phyloP scores from a whole-genome alignment of 2,888 invertebrate genomes.

The Syrphus vitripennis region DNA sequence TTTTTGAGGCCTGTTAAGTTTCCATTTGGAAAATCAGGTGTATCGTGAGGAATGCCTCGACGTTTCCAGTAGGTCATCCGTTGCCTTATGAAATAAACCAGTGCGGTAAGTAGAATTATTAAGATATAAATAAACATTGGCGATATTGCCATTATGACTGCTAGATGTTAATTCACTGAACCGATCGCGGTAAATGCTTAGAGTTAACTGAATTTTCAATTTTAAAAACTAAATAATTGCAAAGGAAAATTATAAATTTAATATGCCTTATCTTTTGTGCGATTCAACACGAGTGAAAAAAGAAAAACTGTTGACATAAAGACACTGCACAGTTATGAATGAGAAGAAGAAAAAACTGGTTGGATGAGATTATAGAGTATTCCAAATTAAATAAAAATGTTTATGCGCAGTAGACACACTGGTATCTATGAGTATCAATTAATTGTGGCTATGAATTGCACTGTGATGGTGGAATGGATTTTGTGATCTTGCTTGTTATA shows the following conservation, averaged over 20 bases:
- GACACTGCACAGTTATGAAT: too few relatives aligned
- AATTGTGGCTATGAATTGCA: too few relatives aligned
- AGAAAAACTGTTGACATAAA: too few relatives aligned
- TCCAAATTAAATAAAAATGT: too few relatives aligned
- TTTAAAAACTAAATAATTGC: not conserved
- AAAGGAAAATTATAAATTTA: not conserved
- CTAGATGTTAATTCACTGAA: not conserved
- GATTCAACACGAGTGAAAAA: too few relatives aligned
- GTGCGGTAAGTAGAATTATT: not conserved
- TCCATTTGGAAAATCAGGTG: slow-evolving; percentile 76
- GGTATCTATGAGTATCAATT: too few relatives aligned
- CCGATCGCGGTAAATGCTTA: not conserved
- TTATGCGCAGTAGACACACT: too few relatives aligned
- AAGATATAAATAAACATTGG: slow-evolving; percentile 9
- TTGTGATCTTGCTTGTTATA: too few relatives aligned
- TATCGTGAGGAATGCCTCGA: slow-evolving; percentile 78
- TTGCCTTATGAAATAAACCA: not conserved
- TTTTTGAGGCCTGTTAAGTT: slow-evolving; percentile 75
- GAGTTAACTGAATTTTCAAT: not conserved
- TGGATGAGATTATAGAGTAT: too few relatives aligned
- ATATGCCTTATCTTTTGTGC: too few relatives aligned
- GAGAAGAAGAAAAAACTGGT: too few relatives aligned
- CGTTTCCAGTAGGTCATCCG: slow-evolving; percentile 75
- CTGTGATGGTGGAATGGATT: too few relatives aligned
- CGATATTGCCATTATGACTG: not conserved